These are phyloP conservation scores for Diprion similis DNA, from an alignment of 1,140 invertebrate genomes.

Conservation along the genomic window DNA sequence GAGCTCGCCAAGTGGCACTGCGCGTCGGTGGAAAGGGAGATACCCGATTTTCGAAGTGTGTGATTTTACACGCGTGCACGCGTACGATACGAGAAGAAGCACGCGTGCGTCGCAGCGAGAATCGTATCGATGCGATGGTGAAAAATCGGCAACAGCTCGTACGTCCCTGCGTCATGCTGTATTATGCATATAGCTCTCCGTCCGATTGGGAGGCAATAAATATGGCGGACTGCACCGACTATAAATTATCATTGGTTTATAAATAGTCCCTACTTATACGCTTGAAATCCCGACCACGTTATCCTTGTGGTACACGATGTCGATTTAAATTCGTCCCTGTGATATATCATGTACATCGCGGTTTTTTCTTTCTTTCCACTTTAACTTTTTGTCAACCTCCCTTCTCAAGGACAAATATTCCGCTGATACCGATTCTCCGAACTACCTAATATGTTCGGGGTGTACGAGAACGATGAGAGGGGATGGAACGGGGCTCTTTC, in stretches of 20 bases:
- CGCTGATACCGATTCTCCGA: background rate
- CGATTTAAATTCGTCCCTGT: background rate
- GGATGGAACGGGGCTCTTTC: background rate
- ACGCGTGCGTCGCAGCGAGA: no score
- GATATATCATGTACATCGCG: no score
- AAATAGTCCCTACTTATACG: slow-evolving; percentile 33
- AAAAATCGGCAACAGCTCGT: no score
- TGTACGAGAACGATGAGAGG: background rate
- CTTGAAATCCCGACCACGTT: slow-evolving; percentile 12
- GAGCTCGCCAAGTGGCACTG: no score
- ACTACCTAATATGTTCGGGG: no score
- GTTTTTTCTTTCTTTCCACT: background rate
- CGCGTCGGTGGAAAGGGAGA: no score
- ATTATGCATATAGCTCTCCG: background rate
- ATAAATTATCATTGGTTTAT: slow-evolving; percentile 36
- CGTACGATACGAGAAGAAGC: no score
- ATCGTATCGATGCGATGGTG: no score
- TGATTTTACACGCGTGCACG: no score
- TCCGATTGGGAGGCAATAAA: background rate
- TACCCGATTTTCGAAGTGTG: no score
- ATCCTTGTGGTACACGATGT: background rate
- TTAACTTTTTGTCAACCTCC: background rate
- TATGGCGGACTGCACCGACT: background rate
- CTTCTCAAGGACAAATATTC: background rate
- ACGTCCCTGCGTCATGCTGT: background rate